Conservation (phyloP, 2,797 vertebrate genomes). For the Anguilla pacifica region DNA sequence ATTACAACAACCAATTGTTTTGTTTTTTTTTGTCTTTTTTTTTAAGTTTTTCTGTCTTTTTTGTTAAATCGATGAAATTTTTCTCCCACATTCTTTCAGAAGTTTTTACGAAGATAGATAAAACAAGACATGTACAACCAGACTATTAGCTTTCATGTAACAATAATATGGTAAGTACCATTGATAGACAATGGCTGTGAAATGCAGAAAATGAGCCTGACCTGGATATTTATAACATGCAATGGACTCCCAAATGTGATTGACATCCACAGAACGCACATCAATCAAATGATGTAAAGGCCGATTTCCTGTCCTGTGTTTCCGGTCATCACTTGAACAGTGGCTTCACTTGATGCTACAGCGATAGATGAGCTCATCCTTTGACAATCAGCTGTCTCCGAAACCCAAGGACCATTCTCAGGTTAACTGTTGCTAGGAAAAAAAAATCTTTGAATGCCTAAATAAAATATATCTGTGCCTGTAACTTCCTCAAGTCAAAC, state of each 20-base stretch:
- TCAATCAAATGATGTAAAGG: neutral
- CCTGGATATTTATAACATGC: conserved; percentile 7
- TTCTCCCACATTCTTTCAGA: conserved; percentile 53
- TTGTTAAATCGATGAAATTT: conserved; percentile 27
- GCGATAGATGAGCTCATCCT: neutral
- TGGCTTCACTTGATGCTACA: neutral
- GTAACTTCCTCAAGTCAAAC: conserved; percentile 67
- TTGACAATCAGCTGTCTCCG: neutral
- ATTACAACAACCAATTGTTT: conserved; percentile 62
- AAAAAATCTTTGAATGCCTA: conserved; percentile 57
- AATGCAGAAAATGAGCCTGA: conserved; percentile 57
- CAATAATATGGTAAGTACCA: conserved; percentile 65
- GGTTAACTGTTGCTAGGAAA: neutral
- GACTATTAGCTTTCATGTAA: conserved; percentile 58
- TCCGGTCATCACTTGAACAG: neutral
- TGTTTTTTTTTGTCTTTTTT: conserved; percentile 28
- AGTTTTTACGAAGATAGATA: conserved; percentile 71
- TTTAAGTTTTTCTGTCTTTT: neutral
- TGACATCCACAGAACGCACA: neutral
- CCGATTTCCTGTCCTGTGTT: neutral
- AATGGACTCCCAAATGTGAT: neutral
- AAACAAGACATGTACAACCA: conserved; percentile 67
- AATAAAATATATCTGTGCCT: conserved; percentile 59
- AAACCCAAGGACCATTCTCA: conserved; percentile 2
- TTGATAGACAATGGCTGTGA: conserved; percentile 72